These are phyloP conservation scores for Diprion similis DNA, from an alignment of 1,140 invertebrate genomes.

Conservation along the genomic window DNA sequence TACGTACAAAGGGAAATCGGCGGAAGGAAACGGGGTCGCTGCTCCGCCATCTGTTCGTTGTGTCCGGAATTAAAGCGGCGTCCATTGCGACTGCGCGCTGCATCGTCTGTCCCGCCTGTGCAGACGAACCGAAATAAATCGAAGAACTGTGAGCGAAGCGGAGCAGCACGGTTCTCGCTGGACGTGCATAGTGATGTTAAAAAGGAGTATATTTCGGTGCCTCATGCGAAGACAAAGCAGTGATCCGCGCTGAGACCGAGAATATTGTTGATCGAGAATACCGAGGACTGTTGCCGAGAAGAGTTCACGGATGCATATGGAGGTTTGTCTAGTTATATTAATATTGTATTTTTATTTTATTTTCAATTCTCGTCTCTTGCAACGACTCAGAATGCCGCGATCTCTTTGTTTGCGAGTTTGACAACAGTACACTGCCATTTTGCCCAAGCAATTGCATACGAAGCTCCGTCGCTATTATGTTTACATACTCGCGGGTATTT, in stretches of 20 bases:
- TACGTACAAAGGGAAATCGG: too few relatives aligned
- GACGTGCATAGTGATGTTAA: constrained; percentile 55
- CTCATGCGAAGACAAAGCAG: constrained; percentile 48
- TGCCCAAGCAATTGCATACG: not conserved
- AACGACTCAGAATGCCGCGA: too few relatives aligned
- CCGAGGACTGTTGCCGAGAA: constrained; percentile 40
- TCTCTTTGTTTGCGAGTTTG: constrained; percentile 31
- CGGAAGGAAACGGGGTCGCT: not conserved
- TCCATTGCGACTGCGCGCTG: constrained; percentile 43
- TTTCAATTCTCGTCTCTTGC: too few relatives aligned
- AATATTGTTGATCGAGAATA: constrained; percentile 37
- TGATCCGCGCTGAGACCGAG: constrained; percentile 45
- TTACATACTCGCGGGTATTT: too few relatives aligned
- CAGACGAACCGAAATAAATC: constrained; percentile 56
- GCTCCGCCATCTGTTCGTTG: constrained; percentile 34
- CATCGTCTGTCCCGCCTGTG: constrained; percentile 41
- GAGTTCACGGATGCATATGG: constrained; percentile 57
- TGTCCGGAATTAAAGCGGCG: constrained; percentile 46
- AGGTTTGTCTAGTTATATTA: constrained; percentile 43
- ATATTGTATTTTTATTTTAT: too few relatives aligned
- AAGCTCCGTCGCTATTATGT: too few relatives aligned
- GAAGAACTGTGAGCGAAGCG: constrained; percentile 54
- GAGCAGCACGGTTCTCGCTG: constrained; percentile 51
- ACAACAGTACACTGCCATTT: constrained; percentile 18
- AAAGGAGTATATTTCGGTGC: constrained; percentile 53